These are phyloP conservation scores for Zoroaster sp. DNA, from an alignment of 53 echinoderm and acorn worm genomes.

Conservation along the genomic window DNA sequence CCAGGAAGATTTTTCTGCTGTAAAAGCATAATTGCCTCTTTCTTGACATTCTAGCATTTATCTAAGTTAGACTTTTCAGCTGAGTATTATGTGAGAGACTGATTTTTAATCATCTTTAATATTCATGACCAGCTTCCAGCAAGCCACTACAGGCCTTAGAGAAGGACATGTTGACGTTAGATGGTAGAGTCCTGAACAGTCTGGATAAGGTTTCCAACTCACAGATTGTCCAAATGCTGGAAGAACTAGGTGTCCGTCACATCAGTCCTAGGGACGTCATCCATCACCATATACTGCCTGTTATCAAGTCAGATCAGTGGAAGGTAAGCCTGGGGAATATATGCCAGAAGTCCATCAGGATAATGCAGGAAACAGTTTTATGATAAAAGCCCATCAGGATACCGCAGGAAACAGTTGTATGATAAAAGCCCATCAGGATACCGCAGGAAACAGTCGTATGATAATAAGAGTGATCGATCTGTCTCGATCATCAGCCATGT, in stretches of 20 bases:
- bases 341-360: not conserved
- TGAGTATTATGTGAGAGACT: too few relatives aligned
- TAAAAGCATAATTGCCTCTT: too few relatives aligned
- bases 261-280: constrained; percentile 65
- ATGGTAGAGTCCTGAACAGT: constrained; percentile 44
- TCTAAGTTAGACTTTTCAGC: too few relatives aligned
- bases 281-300: constrained; percentile 65
- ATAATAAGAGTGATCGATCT: too few relatives aligned
- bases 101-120: too few relatives aligned
- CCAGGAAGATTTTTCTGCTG: too few relatives aligned
- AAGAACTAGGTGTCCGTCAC: constrained; percentile 57
- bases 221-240: constrained; percentile 55
- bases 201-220: constrained; percentile 67
- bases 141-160: constrained; percentile 50
- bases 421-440: too few relatives aligned
- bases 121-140: not conserved
- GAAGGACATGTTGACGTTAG: constrained; percentile 47
- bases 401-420: too few relatives aligned
- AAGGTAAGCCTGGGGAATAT: constrained; percentile 6
- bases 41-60: too few relatives aligned
- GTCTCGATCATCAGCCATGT: too few relatives aligned
- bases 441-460: too few relatives aligned
- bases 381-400: too few relatives aligned
- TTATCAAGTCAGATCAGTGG: constrained; percentile 52
- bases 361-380: not conserved